Evolutionary conservation across 2,113 vertebrate species (phyloP).

Genomic region (Syrrhaptes paradoxus): DNA sequence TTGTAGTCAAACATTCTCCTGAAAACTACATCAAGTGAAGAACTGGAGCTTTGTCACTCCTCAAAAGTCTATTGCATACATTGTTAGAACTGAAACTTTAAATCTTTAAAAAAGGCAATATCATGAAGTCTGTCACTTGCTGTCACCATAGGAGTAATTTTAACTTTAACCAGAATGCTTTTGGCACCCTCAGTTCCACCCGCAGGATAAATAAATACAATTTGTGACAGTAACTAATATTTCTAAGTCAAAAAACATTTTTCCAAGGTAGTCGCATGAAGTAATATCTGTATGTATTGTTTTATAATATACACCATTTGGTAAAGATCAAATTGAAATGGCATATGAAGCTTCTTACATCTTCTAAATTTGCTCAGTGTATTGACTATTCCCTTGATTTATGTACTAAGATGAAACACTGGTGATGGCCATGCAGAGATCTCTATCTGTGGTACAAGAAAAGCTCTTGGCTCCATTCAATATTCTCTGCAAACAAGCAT

Average conservation of each 20-base stretch:
- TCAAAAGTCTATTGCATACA: not conserved
- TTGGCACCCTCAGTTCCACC: conserved; percentile 9
- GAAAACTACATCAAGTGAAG: not conserved
- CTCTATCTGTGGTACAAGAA: not conserved
- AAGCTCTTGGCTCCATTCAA: not conserved
- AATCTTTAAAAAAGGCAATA: not conserved
- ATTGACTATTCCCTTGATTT: conserved; percentile 3
- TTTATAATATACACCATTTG: not conserved
- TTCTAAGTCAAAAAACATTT: conserved; percentile 37
- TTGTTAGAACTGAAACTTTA: conserved; percentile 30
- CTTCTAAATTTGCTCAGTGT: not conserved
- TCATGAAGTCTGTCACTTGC: conserved; percentile 42
- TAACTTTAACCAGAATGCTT: conserved; percentile 26
- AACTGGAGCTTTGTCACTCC: not conserved
- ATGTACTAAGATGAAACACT: not conserved
- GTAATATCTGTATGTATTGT: not conserved
- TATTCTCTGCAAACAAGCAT: conserved; percentile 30
- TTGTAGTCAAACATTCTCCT: not conserved
- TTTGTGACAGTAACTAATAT: conserved; percentile 41
- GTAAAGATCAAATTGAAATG: conserved; percentile 9
- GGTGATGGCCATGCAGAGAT: not conserved
- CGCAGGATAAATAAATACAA: conserved; percentile 11
- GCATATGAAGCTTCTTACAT: not conserved
- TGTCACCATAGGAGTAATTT: conserved; percentile 27
- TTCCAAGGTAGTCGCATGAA: not conserved